Evolutionary conservation across 2,888 invertebrate species (phyloP), one percentile per base, ranked within the genome.

Genomic region (Thymelicus sylvestris): DNA sequence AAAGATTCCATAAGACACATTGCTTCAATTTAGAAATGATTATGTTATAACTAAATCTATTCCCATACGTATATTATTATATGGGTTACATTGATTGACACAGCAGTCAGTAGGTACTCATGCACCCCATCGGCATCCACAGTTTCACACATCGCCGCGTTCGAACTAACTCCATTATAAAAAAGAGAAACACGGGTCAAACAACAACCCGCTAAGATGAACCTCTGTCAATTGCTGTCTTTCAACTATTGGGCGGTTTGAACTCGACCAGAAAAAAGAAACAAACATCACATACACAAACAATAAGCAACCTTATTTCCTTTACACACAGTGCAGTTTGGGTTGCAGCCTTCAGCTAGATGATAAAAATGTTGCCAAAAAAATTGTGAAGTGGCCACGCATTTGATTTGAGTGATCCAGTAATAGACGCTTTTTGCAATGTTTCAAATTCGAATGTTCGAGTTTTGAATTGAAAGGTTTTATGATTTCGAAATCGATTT

Each of bases 131-230:
- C 60, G 48, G 39, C 13, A 19, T 60, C 55, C 24, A 48, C 66
- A 8, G 66, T 47, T 84, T 87, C 83, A 88, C 87, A 87, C 87
- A 82, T 85, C 84, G 79, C 80, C 83, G 82, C 78, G 69, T 80
- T 78, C 76, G 74, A 75, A 31, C 44, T 47, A 19, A 41, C 66
- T 15, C 57, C 47, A 67, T 67, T 52, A 47, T 48, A 60, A 63
- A 63, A 63, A 68, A 68, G n/a, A 60, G 50, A 41, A 48, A 79
- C 78, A 80, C 73, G 74, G 78, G 76, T 81, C 81, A 80, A 79
- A 82, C 77, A 78, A 78, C 77, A 80, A 74, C 82, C 83, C 80
- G 81, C 81, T 77, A 81, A 70, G 81, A 76, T 81, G 78, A 80
- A 80, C 83, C 82, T 77, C 78, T 80, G 79, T 84, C 84, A 84